Conservation (phyloP, 2,113 vertebrate genomes). For the Hepsetus odoe region DNA sequence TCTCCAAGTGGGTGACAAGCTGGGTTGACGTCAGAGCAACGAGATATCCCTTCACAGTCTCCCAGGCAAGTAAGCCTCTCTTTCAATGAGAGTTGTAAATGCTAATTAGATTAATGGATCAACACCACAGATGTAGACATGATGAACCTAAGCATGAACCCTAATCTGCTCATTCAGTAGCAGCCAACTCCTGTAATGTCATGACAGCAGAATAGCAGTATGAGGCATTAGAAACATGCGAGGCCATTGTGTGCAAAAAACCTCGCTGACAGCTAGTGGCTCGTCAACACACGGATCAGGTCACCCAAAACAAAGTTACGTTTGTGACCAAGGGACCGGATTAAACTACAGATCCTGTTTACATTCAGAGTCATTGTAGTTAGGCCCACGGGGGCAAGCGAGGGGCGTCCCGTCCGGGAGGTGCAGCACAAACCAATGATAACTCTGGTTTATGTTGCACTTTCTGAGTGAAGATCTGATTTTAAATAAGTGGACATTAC, state of each 20-base stretch:
- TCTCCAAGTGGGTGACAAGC: not conserved
- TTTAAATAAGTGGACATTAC: constrained; percentile 26
- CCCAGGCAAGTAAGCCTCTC: constrained; percentile 57
- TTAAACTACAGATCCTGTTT: constrained; percentile 39
- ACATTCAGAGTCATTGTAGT: constrained; percentile 23
- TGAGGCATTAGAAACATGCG: constrained; percentile 30
- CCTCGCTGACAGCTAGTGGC: constrained; percentile 38
- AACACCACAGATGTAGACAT: constrained; percentile 49
- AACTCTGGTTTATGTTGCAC: not conserved
- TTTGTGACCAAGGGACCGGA: constrained; percentile 12
- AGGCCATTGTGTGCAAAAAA: constrained; percentile 47
- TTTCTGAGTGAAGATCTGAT: constrained; percentile 34
- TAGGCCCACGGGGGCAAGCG: not conserved
- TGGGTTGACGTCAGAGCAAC: constrained; percentile 50
- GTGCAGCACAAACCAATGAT: too few relatives aligned
- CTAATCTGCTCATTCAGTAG: constrained; percentile 38
- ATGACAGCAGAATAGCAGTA: constrained; percentile 44
- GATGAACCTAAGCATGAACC: constrained; percentile 21
- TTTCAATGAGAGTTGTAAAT: constrained; percentile 44
- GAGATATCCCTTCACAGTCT: constrained; percentile 51
- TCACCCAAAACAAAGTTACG: constrained; percentile 53
- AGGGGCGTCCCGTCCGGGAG: not conserved
- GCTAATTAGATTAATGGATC: constrained; percentile 71
- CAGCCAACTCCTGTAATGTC: constrained; percentile 34
- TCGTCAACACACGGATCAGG: constrained; percentile 52